phyloP scores from a whole-genome alignment of 92 coral and sea anemone genomes.

The Zoanthus sansibaricus region DNA sequence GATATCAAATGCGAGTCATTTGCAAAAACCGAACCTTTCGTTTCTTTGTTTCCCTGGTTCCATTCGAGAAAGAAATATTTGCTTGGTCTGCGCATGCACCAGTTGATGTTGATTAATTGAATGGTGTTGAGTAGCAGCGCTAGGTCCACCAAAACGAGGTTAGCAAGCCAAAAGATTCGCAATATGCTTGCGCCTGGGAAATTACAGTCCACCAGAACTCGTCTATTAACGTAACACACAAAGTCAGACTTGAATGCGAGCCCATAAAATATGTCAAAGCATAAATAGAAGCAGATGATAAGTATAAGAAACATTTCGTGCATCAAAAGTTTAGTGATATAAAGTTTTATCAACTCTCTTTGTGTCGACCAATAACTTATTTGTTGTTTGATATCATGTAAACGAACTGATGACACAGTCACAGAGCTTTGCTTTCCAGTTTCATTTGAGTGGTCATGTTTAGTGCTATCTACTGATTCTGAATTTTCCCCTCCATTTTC shows the following conservation, averaged over 20 bases:
- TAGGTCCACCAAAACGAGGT: slow-evolving; percentile 65
- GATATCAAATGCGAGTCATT: slow-evolving; percentile 79
- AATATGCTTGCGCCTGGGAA: slow-evolving; percentile 68
- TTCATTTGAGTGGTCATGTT: slow-evolving; percentile 27
- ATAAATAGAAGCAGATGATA: slow-evolving; percentile 60
- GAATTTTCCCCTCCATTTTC: background rate
- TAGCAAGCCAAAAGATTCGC: slow-evolving; percentile 68
- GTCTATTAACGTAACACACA: slow-evolving; percentile 78
- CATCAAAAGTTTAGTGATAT: slow-evolving; percentile 69
- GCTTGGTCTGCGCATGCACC: slow-evolving; percentile 68
- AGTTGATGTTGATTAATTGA: slow-evolving; percentile 74
- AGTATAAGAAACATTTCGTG: slow-evolving; percentile 65
- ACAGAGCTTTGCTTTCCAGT: slow-evolving; percentile 4
- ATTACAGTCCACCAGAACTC: slow-evolving; percentile 65
- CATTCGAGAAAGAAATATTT: slow-evolving; percentile 69
- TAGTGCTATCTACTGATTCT: background rate
- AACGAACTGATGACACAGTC: slow-evolving; percentile 16
- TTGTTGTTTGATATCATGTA: slow-evolving; percentile 63
- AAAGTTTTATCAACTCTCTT: slow-evolving; percentile 64
- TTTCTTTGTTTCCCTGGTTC: slow-evolving; percentile 10
- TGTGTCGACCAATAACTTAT: slow-evolving; percentile 67
- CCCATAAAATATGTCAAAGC: slow-evolving; percentile 58
- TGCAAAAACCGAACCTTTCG: background rate
- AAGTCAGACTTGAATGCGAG: slow-evolving; percentile 68
- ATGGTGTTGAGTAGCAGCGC: slow-evolving; percentile 66